Evolutionary conservation across 37 sponge, comb jelly and placozoan species (phyloP), one percentile per base, ranked within the genome.

Genomic region (Bolinopsis microptera): DNA sequence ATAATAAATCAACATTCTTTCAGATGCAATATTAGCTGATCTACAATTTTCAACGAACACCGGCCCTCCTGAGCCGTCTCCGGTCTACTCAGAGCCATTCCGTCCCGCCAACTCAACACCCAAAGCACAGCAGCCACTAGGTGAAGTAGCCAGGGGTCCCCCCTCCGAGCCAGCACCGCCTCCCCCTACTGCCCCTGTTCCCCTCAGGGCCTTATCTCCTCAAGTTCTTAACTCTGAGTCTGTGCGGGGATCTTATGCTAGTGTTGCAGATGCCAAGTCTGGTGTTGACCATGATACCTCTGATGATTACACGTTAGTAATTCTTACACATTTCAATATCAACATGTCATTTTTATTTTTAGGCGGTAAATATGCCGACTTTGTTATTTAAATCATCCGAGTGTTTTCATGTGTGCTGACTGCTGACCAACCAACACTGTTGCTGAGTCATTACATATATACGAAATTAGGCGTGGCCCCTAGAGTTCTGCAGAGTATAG

Each of bases 21-120:
- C 32, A 72, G 75, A 72, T 28, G 75, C 75, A n/a, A 72, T 72
- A 30, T 72, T 72, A 28, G 75, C 75, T 24, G 75, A 72, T 72
- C 75, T 72, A n/a, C 75, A 72, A 72, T 2, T 72, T 72, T n/a
- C 75, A 28, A 72, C 75, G 75, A 72, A 72, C 32, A 28, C 75
- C 5, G 75, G 31, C 13, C 75, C 32, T 3, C 27, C 75, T 72
- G n/a, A 72, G 31, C 75, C 75, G 3, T 30, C 75, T 28, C 75
- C 75, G n/a, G 75, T 72, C 31, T 72, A 72, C 32, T n/a, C 75
- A 72, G 75, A 72, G 26, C 75, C 75, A 3, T 72, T 72, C 25
- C 75, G 75, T 3, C 75, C 75, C 3, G 31, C 75, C 27, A 28
- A 72, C 32, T n/a, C 75, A 23, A 72, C 75, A 8, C 75, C 75